phyloP scores from a whole-genome alignment of 2,113 vertebrate species.

The Abramis brama region DNA sequence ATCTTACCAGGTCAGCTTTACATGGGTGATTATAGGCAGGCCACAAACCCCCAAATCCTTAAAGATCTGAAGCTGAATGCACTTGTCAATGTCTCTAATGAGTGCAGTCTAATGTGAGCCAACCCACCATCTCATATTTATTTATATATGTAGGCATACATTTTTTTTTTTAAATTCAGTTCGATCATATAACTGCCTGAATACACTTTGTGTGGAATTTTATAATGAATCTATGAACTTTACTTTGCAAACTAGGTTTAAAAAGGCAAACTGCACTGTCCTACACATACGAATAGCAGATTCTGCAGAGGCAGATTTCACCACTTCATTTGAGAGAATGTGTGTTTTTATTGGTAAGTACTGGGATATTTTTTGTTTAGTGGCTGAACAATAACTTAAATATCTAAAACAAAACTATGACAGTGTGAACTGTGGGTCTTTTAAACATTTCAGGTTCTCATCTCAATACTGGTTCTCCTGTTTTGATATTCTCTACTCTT shows the following conservation, averaged over 20 bases:
- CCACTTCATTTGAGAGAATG: slow-evolving; percentile 69
- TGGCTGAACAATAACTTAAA: background rate
- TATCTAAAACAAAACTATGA: background rate
- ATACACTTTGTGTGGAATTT: background rate
- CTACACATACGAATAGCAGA: slow-evolving; percentile 77
- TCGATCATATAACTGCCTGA: background rate
- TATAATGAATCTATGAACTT: background rate
- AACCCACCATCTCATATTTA: background rate
- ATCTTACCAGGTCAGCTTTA: slow-evolving; percentile 80
- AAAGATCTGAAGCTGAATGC: slow-evolving; percentile 84
- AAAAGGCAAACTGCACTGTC: slow-evolving; percentile 43
- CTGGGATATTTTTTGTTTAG: background rate
- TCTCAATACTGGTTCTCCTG: slow-evolving; percentile 62
- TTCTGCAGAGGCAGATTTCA: slow-evolving; percentile 65
- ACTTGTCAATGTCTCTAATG: slow-evolving; percentile 78
- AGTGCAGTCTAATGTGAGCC: slow-evolving; percentile 74
- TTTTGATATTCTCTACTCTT: slow-evolving; percentile 79
- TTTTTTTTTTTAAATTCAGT: background rate
- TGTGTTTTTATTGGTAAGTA: slow-evolving; percentile 85
- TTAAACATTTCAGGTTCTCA: slow-evolving; percentile 61
- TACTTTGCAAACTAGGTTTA: slow-evolving; percentile 45
- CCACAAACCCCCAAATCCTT: slow-evolving; percentile 72
- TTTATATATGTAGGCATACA: background rate
- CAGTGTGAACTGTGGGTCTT: background rate
- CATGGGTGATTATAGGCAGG: slow-evolving; percentile 82